Percentiles rank a stretch among this genome's conserved stretches.
phyloP scores from a whole-genome alignment of 2,888 invertebrate genomes.

The Strigamia crassipes region DNA sequence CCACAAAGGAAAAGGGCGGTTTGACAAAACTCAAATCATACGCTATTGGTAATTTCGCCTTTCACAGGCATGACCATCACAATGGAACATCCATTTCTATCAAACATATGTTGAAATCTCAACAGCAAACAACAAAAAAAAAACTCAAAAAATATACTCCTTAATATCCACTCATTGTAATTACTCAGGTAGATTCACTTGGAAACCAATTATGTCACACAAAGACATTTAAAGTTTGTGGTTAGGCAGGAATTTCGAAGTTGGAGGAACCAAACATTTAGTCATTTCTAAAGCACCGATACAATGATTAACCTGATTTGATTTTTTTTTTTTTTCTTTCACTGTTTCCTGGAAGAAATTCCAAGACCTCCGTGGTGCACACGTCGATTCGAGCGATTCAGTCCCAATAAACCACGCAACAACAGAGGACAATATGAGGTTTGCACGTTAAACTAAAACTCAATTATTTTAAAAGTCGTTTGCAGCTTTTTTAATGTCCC shows the following conservation, averaged over 20 bases:
- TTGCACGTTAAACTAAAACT: neutral
- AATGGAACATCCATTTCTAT: constrained; percentile 20
- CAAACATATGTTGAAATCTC: constrained; percentile 41
- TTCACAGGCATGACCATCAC: constrained; percentile 38
- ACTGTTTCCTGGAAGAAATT: constrained; percentile 29
- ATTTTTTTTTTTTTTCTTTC: neutral
- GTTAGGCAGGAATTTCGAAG: neutral
- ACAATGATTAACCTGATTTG: neutral
- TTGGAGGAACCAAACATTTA: too few species aligned
- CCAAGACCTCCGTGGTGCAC: neutral
- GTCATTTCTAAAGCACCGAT: too few species aligned
- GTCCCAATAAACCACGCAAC: neutral
- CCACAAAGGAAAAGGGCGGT: constrained; percentile 22
- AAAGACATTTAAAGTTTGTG: neutral
- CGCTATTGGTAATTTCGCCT: constrained; percentile 31
- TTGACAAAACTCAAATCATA: constrained; percentile 34
- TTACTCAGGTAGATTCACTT: constrained; percentile 32
- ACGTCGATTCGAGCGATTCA: neutral
- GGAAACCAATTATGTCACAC: neutral
- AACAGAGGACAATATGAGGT: neutral
- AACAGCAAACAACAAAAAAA: neutral
- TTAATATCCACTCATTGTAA: constrained; percentile 37
- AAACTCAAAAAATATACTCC: neutral
- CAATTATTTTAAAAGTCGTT: constrained; percentile 5
- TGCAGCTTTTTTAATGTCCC: neutral